Percentiles rank a stretch among this genome's conserved stretches.
phyloP scores from a whole-genome alignment of 2,113 vertebrate species.

The Stegostoma tigrinum region DNA sequence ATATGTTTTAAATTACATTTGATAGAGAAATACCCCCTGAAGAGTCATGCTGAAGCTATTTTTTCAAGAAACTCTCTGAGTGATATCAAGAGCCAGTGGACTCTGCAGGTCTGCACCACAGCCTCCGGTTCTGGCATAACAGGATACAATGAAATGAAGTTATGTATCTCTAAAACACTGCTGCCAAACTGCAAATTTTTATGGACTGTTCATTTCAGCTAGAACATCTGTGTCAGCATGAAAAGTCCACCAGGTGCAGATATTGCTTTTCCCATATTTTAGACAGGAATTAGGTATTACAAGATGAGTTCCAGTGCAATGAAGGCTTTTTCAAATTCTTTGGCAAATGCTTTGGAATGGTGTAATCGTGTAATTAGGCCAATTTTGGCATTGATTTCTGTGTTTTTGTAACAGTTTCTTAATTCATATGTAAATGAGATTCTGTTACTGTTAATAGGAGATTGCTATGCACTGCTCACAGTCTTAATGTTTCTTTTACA shows the following conservation, averaged over 20 bases:
- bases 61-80: not conserved
- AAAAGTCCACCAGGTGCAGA: conserved; percentile 1
- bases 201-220: not conserved
- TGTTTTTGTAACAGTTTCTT: not conserved
- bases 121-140: not conserved
- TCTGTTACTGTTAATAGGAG: not conserved
- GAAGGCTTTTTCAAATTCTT: not conserved
- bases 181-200: conserved; percentile 1
- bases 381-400: not conserved
- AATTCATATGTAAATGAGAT: not conserved
- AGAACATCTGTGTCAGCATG: not conserved
- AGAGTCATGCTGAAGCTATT: conserved; percentile 1
- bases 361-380: not conserved
- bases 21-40: not conserved
- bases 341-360: not conserved
- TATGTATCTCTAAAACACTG: not conserved
- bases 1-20: not conserved
- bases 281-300: not conserved
- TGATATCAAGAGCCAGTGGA: not conserved
- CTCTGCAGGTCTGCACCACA: not conserved
- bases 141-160: not conserved
- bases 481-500: not conserved
- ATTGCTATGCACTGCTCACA: not conserved
- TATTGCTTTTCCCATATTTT: not conserved
- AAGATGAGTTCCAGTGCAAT: not conserved